Percentiles rank a stretch among this genome's conserved stretches.
Evolutionary conservation across 2,888 invertebrate genomes (phyloP).

Genomic region (Encarsia formosa): DNA sequence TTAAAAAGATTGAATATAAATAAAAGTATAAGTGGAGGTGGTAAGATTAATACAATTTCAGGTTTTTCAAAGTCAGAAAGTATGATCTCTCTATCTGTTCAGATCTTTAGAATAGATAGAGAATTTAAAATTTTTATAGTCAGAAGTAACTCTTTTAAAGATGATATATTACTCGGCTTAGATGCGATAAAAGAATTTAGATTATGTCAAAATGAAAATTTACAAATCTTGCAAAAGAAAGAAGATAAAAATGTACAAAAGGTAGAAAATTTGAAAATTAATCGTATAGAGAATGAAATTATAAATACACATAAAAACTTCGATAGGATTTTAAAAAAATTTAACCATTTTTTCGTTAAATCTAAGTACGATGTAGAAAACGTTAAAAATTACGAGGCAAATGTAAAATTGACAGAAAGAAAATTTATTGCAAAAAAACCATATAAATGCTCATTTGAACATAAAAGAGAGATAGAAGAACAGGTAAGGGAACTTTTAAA

Average conservation of each 20-base stretch:
- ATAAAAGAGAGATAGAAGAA: too few species aligned
- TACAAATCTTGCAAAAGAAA: slow-evolving; percentile 4
- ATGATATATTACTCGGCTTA: slow-evolving; percentile 25
- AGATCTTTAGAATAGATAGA: neutral
- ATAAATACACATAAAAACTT: too few species aligned
- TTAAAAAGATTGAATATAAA: slow-evolving; percentile 16
- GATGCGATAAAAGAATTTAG: slow-evolving; percentile 25
- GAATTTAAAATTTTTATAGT: slow-evolving; percentile 8
- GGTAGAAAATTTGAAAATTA: neutral
- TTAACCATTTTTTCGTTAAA: too few species aligned
- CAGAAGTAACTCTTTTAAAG: slow-evolving; percentile 14
- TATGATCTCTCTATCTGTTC: neutral
- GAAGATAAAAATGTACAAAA: neutral
- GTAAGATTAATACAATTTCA: slow-evolving; percentile 14
- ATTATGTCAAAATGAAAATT: slow-evolving; percentile 27
- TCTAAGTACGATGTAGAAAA: too few species aligned
- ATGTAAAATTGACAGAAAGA: too few species aligned
- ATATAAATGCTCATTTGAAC: too few species aligned
- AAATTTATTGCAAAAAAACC: too few species aligned
- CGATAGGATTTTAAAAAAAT: too few species aligned
- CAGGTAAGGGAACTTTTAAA: too few species aligned
- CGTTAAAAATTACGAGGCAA: too few species aligned
- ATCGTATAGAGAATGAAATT: too few species aligned
- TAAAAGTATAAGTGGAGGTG: slow-evolving; percentile 17
- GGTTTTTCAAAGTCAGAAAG: slow-evolving; percentile 20